Evolutionary conservation across 2,797 vertebrate species (phyloP).

Genomic region (Dipus sagitta): DNA sequence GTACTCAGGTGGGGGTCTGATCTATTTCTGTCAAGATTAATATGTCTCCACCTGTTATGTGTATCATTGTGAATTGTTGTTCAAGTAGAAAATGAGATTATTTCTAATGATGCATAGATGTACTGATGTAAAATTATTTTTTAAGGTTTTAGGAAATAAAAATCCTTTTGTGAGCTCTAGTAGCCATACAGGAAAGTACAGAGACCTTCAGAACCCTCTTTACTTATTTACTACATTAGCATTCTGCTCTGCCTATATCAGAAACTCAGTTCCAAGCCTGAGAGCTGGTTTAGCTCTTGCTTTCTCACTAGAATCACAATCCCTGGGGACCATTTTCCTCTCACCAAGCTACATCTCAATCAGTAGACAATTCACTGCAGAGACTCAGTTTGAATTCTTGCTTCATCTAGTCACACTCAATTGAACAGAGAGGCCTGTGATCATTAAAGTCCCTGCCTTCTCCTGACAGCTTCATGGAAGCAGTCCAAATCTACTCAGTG

Average conservation of each 20-base stretch:
- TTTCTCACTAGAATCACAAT: slow-evolving; percentile 77
- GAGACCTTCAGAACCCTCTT: background rate
- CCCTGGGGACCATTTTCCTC: slow-evolving; percentile 82
- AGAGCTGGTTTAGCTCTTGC: slow-evolving; percentile 70
- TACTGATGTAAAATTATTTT: background rate
- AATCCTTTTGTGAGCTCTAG: background rate
- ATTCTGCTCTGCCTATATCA: slow-evolving; percentile 47
- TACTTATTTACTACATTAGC: slow-evolving; percentile 54
- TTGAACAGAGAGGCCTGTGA: slow-evolving; percentile 84
- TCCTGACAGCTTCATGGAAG: slow-evolving; percentile 85
- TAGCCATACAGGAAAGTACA: slow-evolving; percentile 26
- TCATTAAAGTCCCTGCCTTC: slow-evolving; percentile 85
- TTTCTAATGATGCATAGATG: background rate
- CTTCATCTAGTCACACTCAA: slow-evolving; percentile 87
- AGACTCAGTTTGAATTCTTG: slow-evolving; percentile 85
- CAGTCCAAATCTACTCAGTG: slow-evolving; percentile 76
- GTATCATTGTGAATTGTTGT: background rate
- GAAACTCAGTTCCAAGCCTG: slow-evolving; percentile 53
- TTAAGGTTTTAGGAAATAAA: slow-evolving; percentile 46
- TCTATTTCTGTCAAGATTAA: background rate
- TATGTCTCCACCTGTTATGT: background rate
- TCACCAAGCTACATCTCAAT: slow-evolving; percentile 85
- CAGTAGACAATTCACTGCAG: slow-evolving; percentile 84
- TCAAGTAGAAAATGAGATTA: background rate
- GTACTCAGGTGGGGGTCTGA: no score